Base-by-base conservation (phyloP, 2,113 vertebrate genomes). In the Malurus alboscapulatus region DNA sequence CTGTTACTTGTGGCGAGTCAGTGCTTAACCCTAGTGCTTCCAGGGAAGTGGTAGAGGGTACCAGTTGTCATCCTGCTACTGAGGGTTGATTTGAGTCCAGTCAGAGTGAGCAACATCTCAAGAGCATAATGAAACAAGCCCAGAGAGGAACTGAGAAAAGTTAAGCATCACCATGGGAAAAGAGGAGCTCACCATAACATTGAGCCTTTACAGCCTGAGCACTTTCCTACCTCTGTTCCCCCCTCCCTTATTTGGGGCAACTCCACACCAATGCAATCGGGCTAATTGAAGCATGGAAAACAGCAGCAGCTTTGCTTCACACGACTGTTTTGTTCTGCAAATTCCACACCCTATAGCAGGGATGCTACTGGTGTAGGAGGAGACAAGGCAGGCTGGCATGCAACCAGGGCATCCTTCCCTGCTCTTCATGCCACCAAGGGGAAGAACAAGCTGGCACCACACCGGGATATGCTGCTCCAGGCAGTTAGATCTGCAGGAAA, bases 1-100 rank as follows among this genome's bases (percentile, higher is more conserved):
- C 32, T 61, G 13, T 74, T 0, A 1, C 14, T 47, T 51, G 17
- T 1, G 1, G 22, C 2, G 4, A 27, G 6, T 17, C 13, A 68
- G 25, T 15, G 24, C 48, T 65, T 51, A 48, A 40, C 5, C 9
- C 13, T 8, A 21, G 53, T 5, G 17, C 14, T 91, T 54, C 38
- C 21, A 79, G 54, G n/a, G 45, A 82, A 17, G 9, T 44, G 4
- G 32, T 17, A 47, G 17, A 61, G 45, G 15, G 17, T 53, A 15
- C 10, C 26, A 8, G 20, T 42, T 69, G 22, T 36, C 55, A 47
- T 67, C 47, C 20, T 61, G 18, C 40, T n/a, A 12, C 22, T 19
- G 38, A 47, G 10, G 9, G 20, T 18, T 75, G 40, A 59, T 47
- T 34, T 71, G 59, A 90, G 55, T 24, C 9, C 21, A 30, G 40